A percentile compares a stretch with the other conserved stretches of the same genome.
These are phyloP conservation scores for Porites cylindrica DNA, from an alignment of 92 coral and sea anemone species.

Conservation along the genomic window DNA sequence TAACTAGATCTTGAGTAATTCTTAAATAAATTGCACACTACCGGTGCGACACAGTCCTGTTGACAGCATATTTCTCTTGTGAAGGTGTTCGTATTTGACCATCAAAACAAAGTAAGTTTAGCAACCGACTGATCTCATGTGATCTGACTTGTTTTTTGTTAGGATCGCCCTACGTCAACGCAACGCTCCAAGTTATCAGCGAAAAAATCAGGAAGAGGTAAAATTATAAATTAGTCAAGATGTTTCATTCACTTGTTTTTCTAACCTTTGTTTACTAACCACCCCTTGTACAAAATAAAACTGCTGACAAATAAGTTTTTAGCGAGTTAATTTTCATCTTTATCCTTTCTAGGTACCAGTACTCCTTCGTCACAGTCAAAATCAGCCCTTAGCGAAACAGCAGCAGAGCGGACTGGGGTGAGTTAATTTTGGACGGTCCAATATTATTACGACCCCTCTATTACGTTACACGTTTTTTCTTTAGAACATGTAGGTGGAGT, in stretches of 20 bases:
- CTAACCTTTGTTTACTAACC: background rate
- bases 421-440: slow-evolving; percentile 2
- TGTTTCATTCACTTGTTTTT: too few species aligned
- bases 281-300: background rate
- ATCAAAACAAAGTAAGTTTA: too few species aligned
- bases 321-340: background rate
- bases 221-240: background rate
- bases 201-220: slow-evolving; percentile 77
- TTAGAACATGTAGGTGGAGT: too few species aligned
- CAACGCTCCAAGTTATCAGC: slow-evolving; percentile 78
- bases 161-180: slow-evolving; percentile 88
- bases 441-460: background rate
- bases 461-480: background rate
- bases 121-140: too few species aligned
- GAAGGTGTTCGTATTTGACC: too few species aligned
- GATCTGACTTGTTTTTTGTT: background rate
- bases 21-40: too few species aligned
- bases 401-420: slow-evolving; percentile 74
- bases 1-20: too few species aligned
- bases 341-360: slow-evolving; percentile 43
- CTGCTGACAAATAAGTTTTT: background rate
- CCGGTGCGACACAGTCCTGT: too few species aligned
- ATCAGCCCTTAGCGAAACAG: slow-evolving; percentile 65
- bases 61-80: too few species aligned
- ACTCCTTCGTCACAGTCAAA: slow-evolving; percentile 81